Percentiles rank a stretch among this genome's conserved stretches.
phyloP scores from a whole-genome alignment of 2,797 vertebrate species.

The Crenuchus spilurus region DNA sequence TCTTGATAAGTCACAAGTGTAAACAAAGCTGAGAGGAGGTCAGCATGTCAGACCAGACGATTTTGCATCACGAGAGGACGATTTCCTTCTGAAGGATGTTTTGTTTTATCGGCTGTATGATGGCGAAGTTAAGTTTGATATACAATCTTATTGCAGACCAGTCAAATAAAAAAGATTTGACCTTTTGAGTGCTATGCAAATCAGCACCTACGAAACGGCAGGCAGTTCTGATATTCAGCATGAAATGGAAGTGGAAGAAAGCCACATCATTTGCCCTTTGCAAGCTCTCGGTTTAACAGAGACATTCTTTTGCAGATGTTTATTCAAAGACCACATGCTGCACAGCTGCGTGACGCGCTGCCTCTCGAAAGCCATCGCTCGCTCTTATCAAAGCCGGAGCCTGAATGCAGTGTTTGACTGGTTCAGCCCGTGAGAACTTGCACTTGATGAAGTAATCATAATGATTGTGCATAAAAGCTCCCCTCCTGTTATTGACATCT shows the following conservation, averaged over 20 bases:
- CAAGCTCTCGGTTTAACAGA: conserved; percentile 54
- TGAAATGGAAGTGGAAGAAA: conserved; percentile 50
- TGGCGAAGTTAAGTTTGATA: conserved; percentile 37
- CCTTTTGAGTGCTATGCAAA: conserved; percentile 57
- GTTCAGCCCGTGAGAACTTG: conserved; percentile 49
- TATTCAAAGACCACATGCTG: conserved; percentile 59
- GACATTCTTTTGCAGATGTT: conserved; percentile 59
- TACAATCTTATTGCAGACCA: conserved; percentile 49
- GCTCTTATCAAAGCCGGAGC: conserved; percentile 51
- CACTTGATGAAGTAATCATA: conserved; percentile 58
- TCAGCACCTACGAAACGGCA: conserved; percentile 48
- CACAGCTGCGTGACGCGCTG: conserved; percentile 38
- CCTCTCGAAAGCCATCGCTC: conserved; percentile 49
- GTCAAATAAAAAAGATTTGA: conserved; percentile 49
- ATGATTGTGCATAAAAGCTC: conserved; percentile 50
- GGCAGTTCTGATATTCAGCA: conserved; percentile 48
- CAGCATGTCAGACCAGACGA: too few relatives aligned
- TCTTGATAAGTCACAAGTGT: too few relatives aligned
- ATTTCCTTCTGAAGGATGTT: too few relatives aligned
- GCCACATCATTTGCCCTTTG: conserved; percentile 54
- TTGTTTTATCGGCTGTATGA: conserved; percentile 6
- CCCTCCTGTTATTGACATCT: conserved; percentile 56
- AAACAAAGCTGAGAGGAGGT: too few relatives aligned
- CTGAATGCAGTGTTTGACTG: conserved; percentile 46
- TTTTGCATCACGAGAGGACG: too few relatives aligned